Conservation (phyloP, 2,113 vertebrate species). For the Naja naja region DNA sequence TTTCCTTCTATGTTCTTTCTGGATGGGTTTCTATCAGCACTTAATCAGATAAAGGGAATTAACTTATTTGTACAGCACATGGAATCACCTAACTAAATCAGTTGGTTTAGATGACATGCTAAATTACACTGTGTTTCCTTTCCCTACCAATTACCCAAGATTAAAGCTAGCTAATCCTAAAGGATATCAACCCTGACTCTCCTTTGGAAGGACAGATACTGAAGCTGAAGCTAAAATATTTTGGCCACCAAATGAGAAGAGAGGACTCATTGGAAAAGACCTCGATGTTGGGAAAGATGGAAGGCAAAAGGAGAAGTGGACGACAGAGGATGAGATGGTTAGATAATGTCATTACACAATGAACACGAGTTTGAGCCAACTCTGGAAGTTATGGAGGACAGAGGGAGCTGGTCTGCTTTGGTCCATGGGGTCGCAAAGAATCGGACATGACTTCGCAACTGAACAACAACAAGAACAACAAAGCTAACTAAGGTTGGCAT, state of each 20-base stretch:
- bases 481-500: neutral
- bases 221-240: too few relatives aligned
- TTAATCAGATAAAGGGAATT: neutral
- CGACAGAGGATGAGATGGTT: neutral
- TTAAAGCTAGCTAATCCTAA: neutral
- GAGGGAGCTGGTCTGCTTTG: neutral
- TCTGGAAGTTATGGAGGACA: neutral
- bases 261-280: too few relatives aligned
- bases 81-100: neutral
- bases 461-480: neutral
- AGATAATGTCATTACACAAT: neutral
- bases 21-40: neutral
- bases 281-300: too few relatives aligned
- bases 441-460: neutral
- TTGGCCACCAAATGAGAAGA: too few relatives aligned
- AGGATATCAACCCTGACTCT: too few relatives aligned
- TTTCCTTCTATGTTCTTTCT: neutral
- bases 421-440: neutral
- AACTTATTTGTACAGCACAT: neutral
- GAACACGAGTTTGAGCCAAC: neutral
- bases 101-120: neutral
- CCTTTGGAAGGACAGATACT: too few relatives aligned
- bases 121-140: neutral
- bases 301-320: too few relatives aligned
- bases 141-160: neutral